These are phyloP conservation scores for Lutjanus argentimaculatus DNA, from an alignment of 2,797 vertebrate species.

Conservation along the genomic window DNA sequence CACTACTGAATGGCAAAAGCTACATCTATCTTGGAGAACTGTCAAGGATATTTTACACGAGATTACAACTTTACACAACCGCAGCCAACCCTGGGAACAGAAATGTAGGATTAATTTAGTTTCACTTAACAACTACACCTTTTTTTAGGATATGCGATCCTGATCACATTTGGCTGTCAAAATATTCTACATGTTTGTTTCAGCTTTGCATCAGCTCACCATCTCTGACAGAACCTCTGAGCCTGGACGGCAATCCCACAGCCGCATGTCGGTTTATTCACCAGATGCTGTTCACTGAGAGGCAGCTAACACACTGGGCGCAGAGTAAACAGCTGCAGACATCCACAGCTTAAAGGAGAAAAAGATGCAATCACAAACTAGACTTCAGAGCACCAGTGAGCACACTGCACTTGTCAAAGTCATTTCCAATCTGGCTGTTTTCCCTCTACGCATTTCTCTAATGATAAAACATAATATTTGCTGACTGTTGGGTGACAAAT, in stretches of 20 bases:
- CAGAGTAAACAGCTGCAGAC: constrained; percentile 39
- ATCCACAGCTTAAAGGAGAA: constrained; percentile 29
- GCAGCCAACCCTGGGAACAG: background rate
- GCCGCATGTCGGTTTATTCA: constrained; percentile 34
- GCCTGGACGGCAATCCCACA: constrained; percentile 14
- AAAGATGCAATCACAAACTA: constrained; percentile 1
- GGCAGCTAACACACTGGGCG: constrained; percentile 41
- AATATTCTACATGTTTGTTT: constrained; percentile 22
- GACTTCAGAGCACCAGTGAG: constrained; percentile 26
- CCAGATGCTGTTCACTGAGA: constrained; percentile 46
- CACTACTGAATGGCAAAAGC: background rate
- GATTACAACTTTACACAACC: background rate
- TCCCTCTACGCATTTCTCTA: background rate
- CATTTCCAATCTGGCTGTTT: constrained; percentile 10
- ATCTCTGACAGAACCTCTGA: constrained; percentile 12
- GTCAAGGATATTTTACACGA: background rate
- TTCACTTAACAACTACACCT: background rate
- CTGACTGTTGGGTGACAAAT: background rate
- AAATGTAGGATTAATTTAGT: background rate
- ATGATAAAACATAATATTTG: background rate
- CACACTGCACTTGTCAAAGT: constrained; percentile 28
- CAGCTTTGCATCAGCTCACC: constrained; percentile 10
- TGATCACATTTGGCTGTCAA: background rate
- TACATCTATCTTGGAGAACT: background rate
- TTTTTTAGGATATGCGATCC: background rate